phyloP scores from a whole-genome alignment of 2,113 vertebrate genomes.

The Sprattus sprattus region DNA sequence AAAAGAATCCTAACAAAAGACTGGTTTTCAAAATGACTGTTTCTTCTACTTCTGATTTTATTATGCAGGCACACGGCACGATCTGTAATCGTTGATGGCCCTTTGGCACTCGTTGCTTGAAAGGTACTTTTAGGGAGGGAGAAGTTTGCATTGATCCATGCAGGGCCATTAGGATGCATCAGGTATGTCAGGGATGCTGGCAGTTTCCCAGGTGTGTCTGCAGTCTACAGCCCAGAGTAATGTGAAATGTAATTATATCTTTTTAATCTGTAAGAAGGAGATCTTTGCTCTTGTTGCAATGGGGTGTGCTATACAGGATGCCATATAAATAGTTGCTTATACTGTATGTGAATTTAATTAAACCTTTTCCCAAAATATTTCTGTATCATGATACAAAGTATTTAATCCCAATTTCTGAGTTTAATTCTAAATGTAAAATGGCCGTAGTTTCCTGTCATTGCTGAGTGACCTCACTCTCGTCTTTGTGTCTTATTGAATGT shows the following conservation, averaged over 20 bases:
- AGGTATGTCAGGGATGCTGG: not conserved
- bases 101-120: not conserved
- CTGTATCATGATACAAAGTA: not conserved
- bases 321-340: not conserved
- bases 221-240: not conserved
- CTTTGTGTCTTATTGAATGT: slow-evolving; percentile 2
- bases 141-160: slow-evolving; percentile 4
- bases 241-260: not conserved
- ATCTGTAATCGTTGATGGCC: not conserved
- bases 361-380: not conserved
- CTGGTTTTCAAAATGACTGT: not conserved
- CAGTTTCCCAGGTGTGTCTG: not conserved
- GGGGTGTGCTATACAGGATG: not conserved
- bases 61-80: not conserved
- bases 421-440: not conserved
- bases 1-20: no score
- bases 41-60: not conserved
- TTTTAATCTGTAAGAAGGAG: not conserved
- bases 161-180: not conserved
- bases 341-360: not conserved
- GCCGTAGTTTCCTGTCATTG: not conserved
- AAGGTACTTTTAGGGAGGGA: not conserved
- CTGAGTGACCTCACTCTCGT: not conserved
- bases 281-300: not conserved
- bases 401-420: not conserved